phyloP scores from a whole-genome alignment of 2,797 vertebrate species.

The Myotis myotis region DNA sequence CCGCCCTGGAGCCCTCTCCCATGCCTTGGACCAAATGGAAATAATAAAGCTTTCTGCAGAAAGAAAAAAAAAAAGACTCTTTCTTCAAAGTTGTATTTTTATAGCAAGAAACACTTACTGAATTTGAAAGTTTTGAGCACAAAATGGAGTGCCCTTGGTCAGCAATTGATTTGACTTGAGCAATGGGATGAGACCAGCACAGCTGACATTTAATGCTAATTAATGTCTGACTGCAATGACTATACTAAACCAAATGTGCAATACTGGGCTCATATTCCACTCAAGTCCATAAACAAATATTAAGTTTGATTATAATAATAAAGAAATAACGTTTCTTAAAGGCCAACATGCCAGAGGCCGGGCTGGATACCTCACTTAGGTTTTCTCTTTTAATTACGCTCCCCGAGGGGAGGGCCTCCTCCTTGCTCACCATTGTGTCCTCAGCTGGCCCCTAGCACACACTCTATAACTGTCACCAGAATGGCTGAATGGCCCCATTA shows the following conservation, averaged over 20 bases:
- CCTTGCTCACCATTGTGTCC: not conserved
- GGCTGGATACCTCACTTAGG: not conserved
- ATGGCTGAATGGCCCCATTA: not conserved
- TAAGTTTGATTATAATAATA: not conserved
- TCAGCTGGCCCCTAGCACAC: not conserved
- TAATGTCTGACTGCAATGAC: not conserved
- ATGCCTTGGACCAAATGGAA: not conserved
- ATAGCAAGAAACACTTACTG: conserved; percentile 2
- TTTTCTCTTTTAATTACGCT: not conserved
- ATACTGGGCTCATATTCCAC: not conserved
- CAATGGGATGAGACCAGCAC: not conserved
- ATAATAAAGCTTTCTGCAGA: not conserved
- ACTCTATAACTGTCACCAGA: not conserved
- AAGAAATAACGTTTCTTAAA: not conserved
- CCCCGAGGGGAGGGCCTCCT: not conserved
- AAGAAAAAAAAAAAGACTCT: not conserved
- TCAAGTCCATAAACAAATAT: not conserved
- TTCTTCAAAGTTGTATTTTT: conserved; percentile 4
- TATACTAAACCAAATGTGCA: not conserved
- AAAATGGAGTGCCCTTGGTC: conserved; percentile 19
- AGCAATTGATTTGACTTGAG: not conserved
- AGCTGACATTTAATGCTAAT: not conserved
- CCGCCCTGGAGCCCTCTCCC: not conserved
- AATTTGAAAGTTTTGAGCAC: conserved; percentile 5
- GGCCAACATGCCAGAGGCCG: not conserved